These are phyloP conservation scores for Colletes gigas DNA, from an alignment of 1,140 invertebrate genomes.

Conservation along the genomic window DNA sequence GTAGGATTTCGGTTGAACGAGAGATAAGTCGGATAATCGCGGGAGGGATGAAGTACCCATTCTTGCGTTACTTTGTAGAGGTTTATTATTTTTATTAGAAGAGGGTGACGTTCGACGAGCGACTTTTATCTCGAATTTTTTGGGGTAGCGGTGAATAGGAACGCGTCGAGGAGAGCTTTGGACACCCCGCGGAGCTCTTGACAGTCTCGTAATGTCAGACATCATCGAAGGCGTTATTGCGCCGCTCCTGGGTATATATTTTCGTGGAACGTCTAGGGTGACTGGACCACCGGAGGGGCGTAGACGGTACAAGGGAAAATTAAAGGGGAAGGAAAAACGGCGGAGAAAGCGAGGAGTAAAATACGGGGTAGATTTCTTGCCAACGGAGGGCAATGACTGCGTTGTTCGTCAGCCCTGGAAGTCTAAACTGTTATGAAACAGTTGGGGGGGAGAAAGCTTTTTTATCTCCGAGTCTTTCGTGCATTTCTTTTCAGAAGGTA, in stretches of 20 bases:
- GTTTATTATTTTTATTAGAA: constrained; percentile 20
- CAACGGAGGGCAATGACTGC: constrained; percentile 46
- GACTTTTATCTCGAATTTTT: constrained; percentile 7
- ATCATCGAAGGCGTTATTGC: constrained; percentile 53
- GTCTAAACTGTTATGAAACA: constrained; percentile 66
- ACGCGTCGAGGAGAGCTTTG: background rate
- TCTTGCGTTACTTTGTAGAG: background rate
- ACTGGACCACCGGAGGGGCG: constrained; percentile 15
- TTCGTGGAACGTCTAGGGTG: constrained; percentile 5
- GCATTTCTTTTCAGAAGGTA: constrained; percentile 63
- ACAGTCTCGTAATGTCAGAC: constrained; percentile 27
- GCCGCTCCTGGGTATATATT: constrained; percentile 24
- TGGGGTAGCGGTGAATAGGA: background rate
- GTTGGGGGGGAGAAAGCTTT: constrained; percentile 59
- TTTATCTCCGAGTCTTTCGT: constrained; percentile 59
- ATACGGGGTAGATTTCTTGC: constrained; percentile 41
- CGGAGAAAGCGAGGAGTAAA: constrained; percentile 17
- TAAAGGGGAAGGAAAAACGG: constrained; percentile 23
- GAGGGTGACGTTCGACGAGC: background rate
- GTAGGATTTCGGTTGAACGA: background rate
- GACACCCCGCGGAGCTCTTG: background rate
- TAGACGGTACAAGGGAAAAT: constrained; percentile 30
- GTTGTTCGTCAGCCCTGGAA: constrained; percentile 45
- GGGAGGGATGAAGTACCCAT: background rate
- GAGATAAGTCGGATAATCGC: background rate